Evolutionary conservation across 2,113 vertebrate species (phyloP), one percentile per base, ranked within the genome.

Genomic region (Odobenus rosmarus): DNA sequence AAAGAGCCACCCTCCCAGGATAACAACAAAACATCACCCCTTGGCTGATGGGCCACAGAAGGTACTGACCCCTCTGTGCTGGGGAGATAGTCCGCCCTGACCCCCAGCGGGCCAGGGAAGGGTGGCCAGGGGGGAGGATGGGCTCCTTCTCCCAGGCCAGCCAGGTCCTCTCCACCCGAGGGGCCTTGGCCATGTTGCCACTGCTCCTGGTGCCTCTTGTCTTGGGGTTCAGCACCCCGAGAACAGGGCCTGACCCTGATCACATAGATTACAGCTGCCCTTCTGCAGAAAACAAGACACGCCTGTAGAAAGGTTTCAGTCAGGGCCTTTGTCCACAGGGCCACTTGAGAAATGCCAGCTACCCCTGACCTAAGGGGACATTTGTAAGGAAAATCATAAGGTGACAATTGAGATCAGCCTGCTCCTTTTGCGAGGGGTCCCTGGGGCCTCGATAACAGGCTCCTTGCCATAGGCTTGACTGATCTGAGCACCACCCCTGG

Each of bases 251-350:
- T n/a, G 64, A 16, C 33, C 64, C 31, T 15, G 31, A 16, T 33
- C 5, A 15, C 31, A 18, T 33, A 69, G 64, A 18, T 19, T 18
- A 4, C 33, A 18, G 33, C 33, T 15, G 6, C 33, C 16, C 64
- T 69, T n/a, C 64, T n/a, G 33, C 31, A 69, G 64, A 31, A 69
- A n/a, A 69, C 33, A 4, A 69, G 64, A 72, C 10, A 23, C 0
- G 18, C 36, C n/a, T 0, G 10, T 1, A 3, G n/a, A 33, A 8
- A 39, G 10, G 19, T 23, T 23, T 39, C 19, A 12, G 69, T n/a
- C 21, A n/a, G 69, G 69, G 36, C 69, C n/a, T 18, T 33, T 19
- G 33, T 18, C 33, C 67, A 19, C 67, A 9, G 7, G 15, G 33
- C 67, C 9, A 12, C 4, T 2, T 72, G 69, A 67, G 64, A n/a